phyloP scores from a whole-genome alignment of 2,888 invertebrate species.

The Dorcus hopei region DNA sequence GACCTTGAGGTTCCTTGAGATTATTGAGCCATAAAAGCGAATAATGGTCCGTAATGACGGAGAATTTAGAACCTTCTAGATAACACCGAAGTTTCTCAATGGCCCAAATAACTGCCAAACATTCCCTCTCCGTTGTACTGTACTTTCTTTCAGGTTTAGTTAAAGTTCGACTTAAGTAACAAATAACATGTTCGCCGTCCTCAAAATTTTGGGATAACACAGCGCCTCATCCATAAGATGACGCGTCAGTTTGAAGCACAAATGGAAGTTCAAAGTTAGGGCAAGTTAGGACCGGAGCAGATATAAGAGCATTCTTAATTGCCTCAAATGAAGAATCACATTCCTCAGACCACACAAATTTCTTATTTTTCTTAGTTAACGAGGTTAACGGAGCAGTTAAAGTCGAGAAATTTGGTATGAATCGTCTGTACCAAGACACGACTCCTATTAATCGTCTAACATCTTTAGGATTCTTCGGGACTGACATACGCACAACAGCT shows the following conservation, averaged over 20 bases:
- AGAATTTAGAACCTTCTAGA: slow-evolving; percentile 1
- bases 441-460: slow-evolving; percentile 33
- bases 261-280: slow-evolving; percentile 19
- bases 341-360: slow-evolving; percentile 6
- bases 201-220: slow-evolving; percentile 19
- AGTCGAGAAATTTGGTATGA: slow-evolving; percentile 3
- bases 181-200: slow-evolving; percentile 21
- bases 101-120: not conserved
- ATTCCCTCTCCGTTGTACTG: not conserved
- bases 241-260: slow-evolving; percentile 28
- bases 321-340: slow-evolving; percentile 9
- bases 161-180: slow-evolving; percentile 19
- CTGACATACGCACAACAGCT: slow-evolving; percentile 24
- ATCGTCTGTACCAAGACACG: slow-evolving; percentile 7
- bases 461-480: slow-evolving; percentile 25
- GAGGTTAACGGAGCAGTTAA: slow-evolving; percentile 7
- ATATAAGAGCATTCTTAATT: slow-evolving; percentile 11
- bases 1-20: slow-evolving; percentile 1
- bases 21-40: slow-evolving; percentile 9
- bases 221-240: slow-evolving; percentile 23
- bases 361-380: not conserved
- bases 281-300: slow-evolving; percentile 12
- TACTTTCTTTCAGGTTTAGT: slow-evolving; percentile 21
- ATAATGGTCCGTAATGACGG: slow-evolving; percentile 10
- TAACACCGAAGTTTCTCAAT: not conserved